Base-by-base conservation (phyloP, 2,888 invertebrate genomes). In the Gonocerus acuteangulatus region DNA sequence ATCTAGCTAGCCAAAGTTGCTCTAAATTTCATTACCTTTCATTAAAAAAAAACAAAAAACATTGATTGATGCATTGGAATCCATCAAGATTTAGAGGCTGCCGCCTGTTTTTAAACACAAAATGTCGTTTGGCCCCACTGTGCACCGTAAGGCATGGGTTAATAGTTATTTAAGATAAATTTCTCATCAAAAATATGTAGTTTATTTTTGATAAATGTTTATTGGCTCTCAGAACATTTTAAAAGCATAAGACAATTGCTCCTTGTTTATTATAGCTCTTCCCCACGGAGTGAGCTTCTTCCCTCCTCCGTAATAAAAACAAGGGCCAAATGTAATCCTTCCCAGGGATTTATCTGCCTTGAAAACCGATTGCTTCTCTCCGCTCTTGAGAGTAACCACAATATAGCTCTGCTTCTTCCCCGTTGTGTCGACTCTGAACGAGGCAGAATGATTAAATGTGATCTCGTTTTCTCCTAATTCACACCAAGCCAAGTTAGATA, bases 211-310 rank as follows among this genome's bases (percentile, higher is more conserved):
- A n/a, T n/a, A n/a, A n/a, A n/a, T n/a, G n/a, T n/a, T n/a, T n/a
- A n/a, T n/a, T n/a, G n/a, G n/a, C n/a, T n/a, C n/a, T n/a, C 67
- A 67, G 64, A 69, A 68, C 62, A 70, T 63, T 60, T 67, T 66
- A 61, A 69, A 70, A 22, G 68, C 67, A 57, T 68, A 63, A 1
- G 67, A 66, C 21, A 69, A 66, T 15, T 62, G 62, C 61, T 70
- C 67, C 47, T 68, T 63, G 22, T 66, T 63, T n/a, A 67, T 47
- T 7, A 71, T 57, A 6, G 66, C 69, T 44, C 66, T 66, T 1
- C 73, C 73, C 73, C 72, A 73, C 16, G 71, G 71, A 0, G 72
- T 72, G 15, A 67, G 61, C 23, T 66, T 67, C 6, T 68, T 67
- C 1, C 68, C 69, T 19, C 66, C 66, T 18, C 69, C 69, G 7